Base-by-base conservation (phyloP, 1,140 invertebrate species). In the Bombus confusus region DNA sequence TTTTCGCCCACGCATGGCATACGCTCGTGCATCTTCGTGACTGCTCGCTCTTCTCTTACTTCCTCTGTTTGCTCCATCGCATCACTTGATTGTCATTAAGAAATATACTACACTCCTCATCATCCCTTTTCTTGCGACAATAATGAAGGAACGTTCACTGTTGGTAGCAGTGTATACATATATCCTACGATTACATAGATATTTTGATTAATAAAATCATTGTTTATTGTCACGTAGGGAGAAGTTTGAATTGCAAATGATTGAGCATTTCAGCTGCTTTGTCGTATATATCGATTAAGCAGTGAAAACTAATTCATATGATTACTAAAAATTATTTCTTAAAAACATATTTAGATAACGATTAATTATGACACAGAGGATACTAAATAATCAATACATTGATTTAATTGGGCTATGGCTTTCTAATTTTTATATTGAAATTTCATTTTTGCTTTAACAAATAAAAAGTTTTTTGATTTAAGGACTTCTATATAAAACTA, bases 11-110 rank as follows among this genome's bases (percentile, higher is more conserved):
- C 81, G 37, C 71, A 69, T 69, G 68, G 22, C 41, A 57, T 57
- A 64, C 25, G 64, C 25, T 82, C 87, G 84, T 78, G 43, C 34
- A 83, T 78, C 84, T 77, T 78, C 79, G 80, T 78, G 84, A 83
- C 64, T 86, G n/a, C 52, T 59, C 69, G 41, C 34, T 75, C 73
- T 80, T 73, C 81, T 79, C 80, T 75, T 43, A 28, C 47, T 77
- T 73, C 39, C 37, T 82, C 76, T 76, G 34, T 62, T 72, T 76
- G 47, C 18, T 52, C 18, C 47, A 52, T 22, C 47, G 47, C 64
- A 43, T 71, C 43, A 68, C 18, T n/a, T 85, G 69, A 79, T 74
- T 64, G 78, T 66, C 69, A 34, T 73, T 80, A 66, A 71, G 57
- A 85, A 79, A 62, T 22, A 34, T 43, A 57, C 66, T 39, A 31